phyloP scores from a whole-genome alignment of 2,797 vertebrate genomes.

The Microcaecilia unicolor region DNA sequence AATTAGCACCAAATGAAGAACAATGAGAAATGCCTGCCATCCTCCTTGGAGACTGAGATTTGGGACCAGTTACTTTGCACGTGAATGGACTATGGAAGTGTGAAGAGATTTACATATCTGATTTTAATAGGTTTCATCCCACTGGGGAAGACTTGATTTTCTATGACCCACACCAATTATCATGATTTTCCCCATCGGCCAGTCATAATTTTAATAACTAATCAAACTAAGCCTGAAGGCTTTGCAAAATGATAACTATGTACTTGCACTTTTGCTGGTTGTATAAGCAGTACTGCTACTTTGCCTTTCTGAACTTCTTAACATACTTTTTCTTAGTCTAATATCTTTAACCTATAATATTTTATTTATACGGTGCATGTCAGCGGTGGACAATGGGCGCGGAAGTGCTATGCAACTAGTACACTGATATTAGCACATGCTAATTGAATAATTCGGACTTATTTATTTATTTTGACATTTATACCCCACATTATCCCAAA shows the following conservation, averaged over 20 bases:
- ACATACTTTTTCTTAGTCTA: constrained; percentile 12
- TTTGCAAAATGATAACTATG: constrained; percentile 47
- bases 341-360: constrained; percentile 16
- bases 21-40: constrained; percentile 35
- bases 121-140: constrained; percentile 76
- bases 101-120: constrained; percentile 80
- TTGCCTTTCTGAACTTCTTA: constrained; percentile 36
- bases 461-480: no score
- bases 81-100: constrained; percentile 38
- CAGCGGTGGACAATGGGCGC: no score
- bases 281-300: constrained; percentile 17
- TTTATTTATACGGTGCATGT: no score
- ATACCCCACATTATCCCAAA: no score
- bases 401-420: no score
- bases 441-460: no score
- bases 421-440: no score
- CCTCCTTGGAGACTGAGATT: constrained; percentile 43
- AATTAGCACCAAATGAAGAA: constrained; percentile 55
- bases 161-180: constrained; percentile 84
- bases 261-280: constrained; percentile 30
- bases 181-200: constrained; percentile 65
- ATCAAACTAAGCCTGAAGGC: constrained; percentile 55
- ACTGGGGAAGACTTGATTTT: constrained; percentile 79
- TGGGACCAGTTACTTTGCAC: constrained; percentile 40
- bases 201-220: constrained; percentile 72